A percentile compares a stretch with the other conserved stretches of the same genome.
phyloP scores from a whole-genome alignment of 1,140 invertebrate species.

The Drosophila athabasca region DNA sequence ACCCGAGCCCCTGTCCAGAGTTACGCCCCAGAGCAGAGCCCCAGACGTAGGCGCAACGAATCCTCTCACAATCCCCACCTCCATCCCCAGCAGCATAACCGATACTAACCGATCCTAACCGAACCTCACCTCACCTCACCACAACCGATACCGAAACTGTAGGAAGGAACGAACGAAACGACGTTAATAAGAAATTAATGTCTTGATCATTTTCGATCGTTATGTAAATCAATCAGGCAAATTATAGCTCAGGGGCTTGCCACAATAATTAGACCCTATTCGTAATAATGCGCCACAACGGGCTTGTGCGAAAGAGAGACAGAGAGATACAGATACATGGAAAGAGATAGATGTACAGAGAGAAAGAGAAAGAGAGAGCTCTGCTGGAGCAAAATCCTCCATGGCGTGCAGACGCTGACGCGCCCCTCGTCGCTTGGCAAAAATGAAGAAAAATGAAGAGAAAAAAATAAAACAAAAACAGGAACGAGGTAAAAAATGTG shows the following conservation, averaged over 20 bases:
- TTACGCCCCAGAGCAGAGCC: slow-evolving; percentile 64
- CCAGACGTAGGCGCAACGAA: slow-evolving; percentile 34
- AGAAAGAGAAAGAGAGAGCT: slow-evolving; percentile 10
- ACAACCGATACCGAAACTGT: background rate
- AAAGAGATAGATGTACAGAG: slow-evolving; percentile 1
- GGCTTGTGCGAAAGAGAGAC: slow-evolving; percentile 18
- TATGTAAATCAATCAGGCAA: slow-evolving; percentile 84
- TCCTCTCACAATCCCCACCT: slow-evolving; percentile 12
- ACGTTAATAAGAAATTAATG: slow-evolving; percentile 84
- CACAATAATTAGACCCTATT: slow-evolving; percentile 84
- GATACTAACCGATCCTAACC: no score
- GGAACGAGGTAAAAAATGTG: slow-evolving; percentile 67
- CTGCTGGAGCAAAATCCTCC: slow-evolving; percentile 24
- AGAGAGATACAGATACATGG: slow-evolving; percentile 34
- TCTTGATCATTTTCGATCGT: slow-evolving; percentile 84
- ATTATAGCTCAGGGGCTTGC: slow-evolving; percentile 84
- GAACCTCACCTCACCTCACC: slow-evolving; percentile 1
- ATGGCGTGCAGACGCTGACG: slow-evolving; percentile 76
- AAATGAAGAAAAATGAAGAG: slow-evolving; percentile 36
- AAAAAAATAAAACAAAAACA: slow-evolving; percentile 17
- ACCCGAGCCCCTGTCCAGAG: slow-evolving; percentile 46
- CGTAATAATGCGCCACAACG: slow-evolving; percentile 76
- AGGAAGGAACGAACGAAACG: slow-evolving; percentile 54
- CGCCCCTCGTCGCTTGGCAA: slow-evolving; percentile 63
- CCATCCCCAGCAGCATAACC: no score